Evolutionary conservation across 1,140 invertebrate species (phyloP).

Genomic region (Mya arenaria): DNA sequence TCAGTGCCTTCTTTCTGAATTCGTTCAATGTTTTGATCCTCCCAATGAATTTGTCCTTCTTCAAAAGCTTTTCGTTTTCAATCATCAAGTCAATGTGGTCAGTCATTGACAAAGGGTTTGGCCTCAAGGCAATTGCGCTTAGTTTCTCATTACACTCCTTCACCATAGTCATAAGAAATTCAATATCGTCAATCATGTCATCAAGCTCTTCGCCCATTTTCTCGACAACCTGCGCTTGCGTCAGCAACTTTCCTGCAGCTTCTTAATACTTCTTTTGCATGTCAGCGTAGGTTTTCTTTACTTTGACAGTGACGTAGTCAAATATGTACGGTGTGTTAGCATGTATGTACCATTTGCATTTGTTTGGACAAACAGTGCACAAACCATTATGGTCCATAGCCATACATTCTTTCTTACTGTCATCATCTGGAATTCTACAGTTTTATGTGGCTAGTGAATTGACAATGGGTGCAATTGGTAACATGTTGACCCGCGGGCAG

Average conservation of each 20-base stretch:
- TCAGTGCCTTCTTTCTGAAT: background rate
- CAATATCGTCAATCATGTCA: background rate
- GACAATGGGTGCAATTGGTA: constrained; percentile 51
- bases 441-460: constrained; percentile 52
- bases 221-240: background rate
- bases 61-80: constrained; percentile 18
- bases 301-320: background rate
- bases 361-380: constrained; percentile 14
- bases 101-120: background rate
- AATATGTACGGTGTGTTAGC: constrained; percentile 29
- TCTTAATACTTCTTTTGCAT: constrained; percentile 8
- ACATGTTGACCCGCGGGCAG: constrained; percentile 27
- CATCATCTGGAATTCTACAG: constrained; percentile 12
- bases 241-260: background rate
- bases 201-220: constrained; percentile 9
- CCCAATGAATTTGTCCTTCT: background rate
- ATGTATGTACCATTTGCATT: constrained; percentile 38
- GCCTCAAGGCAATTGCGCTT: background rate
- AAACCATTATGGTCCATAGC: constrained; percentile 11
- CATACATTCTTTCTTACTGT: background rate
- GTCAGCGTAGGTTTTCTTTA: background rate
- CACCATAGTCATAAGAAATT: background rate
- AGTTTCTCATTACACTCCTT: background rate
- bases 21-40: constrained; percentile 1
- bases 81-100: constrained; percentile 33